Base-by-base conservation (phyloP, 2,888 invertebrate species). In the Leucania comma region DNA sequence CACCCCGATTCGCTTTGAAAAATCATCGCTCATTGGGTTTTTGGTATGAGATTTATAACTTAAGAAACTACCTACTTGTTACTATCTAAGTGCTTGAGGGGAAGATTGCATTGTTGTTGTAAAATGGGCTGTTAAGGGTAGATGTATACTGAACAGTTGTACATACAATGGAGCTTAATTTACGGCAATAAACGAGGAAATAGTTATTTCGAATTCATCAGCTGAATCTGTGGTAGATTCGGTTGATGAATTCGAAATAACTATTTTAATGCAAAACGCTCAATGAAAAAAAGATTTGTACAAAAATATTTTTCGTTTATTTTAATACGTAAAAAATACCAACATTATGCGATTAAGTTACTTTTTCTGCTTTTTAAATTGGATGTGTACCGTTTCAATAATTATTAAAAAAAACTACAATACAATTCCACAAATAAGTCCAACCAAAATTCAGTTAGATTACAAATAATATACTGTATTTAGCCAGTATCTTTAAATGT, bases 1-100 rank as follows among this genome's bases (percentile, higher is more conserved):
- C 93, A 89, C 93, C 90, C 88, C 85, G 92, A 90, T 88, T 90
- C 88, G 88, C 90, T 92, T 92, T 93, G 94, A 95, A 95, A 94
- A 94, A 94, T 94, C 93, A 94, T 93, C 93, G 87, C 90, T 90
- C 89, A 89, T 90, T 92, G 91, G 90, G 87, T 86, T 83, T 88
- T 87, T 78, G 82, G 87, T 83, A 73, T 75, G 80, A 89, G 91
- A 91, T 92, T 92, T 92, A 91, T 88, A 81, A 82, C 84, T 81
- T 83, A 63, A 68, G 66, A 76, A 78, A 83, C 81, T 83, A 86
- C 81, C 74, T 80, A 75, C 75, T 77, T 58, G 74, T 64, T 80
- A 65, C 69, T 76, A 78, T 71, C 68, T 81, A 68, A 76, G 76
- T 75, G 66, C 22, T 69, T 5, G 32, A 59, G 72, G 70, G 74